phyloP scores from a whole-genome alignment of 2,113 vertebrate genomes.

The Cololabis saira region DNA sequence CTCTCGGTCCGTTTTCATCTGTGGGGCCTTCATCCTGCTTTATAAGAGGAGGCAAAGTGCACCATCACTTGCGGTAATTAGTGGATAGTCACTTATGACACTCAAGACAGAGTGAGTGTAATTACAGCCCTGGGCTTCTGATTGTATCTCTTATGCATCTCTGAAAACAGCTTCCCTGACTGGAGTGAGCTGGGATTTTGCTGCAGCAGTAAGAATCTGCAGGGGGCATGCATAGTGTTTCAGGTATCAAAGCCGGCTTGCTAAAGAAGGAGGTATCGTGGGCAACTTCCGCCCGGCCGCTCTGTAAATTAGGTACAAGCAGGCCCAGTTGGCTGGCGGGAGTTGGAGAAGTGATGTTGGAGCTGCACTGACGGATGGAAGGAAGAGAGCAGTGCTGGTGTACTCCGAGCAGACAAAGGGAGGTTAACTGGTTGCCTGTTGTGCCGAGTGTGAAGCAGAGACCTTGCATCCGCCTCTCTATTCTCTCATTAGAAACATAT shows the following conservation, averaged over 20 bases:
- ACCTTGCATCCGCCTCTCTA: conserved; percentile 46
- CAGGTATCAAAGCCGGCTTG: conserved; percentile 55
- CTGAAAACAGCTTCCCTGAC: conserved; percentile 23
- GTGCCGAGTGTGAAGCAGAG: conserved; percentile 53
- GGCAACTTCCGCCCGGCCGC: conserved; percentile 46
- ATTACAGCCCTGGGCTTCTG: conserved; percentile 60
- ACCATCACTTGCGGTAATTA: conserved; percentile 66
- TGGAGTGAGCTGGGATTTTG: conserved; percentile 27
- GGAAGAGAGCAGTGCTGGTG: conserved; percentile 18
- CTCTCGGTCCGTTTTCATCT: conserved; percentile 53
- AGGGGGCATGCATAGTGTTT: conserved; percentile 46
- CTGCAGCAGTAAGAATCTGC: conserved; percentile 54
- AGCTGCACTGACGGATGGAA: conserved; percentile 20
- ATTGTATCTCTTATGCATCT: conserved; percentile 48
- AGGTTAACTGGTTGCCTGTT: conserved; percentile 65
- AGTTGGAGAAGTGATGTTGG: conserved; percentile 32
- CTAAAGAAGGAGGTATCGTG: conserved; percentile 32
- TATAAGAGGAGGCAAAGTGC: conserved; percentile 58
- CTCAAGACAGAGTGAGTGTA: conserved; percentile 56
- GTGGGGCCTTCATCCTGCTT: conserved; percentile 34
- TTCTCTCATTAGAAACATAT: conserved; percentile 70
- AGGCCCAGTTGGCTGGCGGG: conserved; percentile 32
- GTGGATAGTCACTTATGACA: conserved; percentile 55
- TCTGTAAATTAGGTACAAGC: conserved; percentile 60
- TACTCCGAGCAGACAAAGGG: conserved; percentile 26